These are phyloP conservation scores for Pseudocheirus occidentalis DNA, from an alignment of 2,797 vertebrate genomes.

Conservation along the genomic window DNA sequence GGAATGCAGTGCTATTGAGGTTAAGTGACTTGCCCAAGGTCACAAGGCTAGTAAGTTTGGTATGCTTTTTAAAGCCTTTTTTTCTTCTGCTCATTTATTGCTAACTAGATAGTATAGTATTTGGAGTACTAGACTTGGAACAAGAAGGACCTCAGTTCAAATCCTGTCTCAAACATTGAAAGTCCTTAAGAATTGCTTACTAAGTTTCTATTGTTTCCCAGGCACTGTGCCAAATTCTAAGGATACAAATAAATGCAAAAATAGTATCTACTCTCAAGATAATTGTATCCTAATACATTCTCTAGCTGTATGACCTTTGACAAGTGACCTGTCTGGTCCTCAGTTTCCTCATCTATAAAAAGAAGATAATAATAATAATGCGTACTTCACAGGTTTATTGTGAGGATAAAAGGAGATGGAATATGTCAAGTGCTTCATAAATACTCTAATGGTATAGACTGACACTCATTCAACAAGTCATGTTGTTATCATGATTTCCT, in stretches of 20 bases:
- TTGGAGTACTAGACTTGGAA: not conserved
- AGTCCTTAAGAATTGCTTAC: not conserved
- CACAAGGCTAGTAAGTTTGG: not conserved
- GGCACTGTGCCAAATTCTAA: not conserved
- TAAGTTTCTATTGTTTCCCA: not conserved
- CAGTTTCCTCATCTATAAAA: not conserved
- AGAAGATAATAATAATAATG: not conserved
- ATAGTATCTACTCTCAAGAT: not conserved
- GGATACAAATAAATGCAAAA: not conserved
- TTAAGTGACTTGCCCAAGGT: no score
- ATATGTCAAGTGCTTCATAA: not conserved
- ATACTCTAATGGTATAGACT: not conserved
- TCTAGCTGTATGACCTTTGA: not conserved
- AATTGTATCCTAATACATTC: not conserved
- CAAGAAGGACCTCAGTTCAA: not conserved
- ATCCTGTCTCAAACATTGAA: not conserved
- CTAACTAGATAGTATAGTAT: not conserved
- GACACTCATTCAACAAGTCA: not conserved
- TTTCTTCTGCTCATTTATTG: not conserved
- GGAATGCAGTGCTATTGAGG: no score
- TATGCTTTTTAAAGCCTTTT: not conserved
- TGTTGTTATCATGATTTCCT: not conserved
- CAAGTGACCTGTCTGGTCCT: not conserved
- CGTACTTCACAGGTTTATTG: not conserved
- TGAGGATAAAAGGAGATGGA: not conserved